Evolutionary conservation across 2,888 invertebrate genomes (phyloP), one percentile per base, ranked within the genome.

Genomic region (Scotopteryx bipunctaria): DNA sequence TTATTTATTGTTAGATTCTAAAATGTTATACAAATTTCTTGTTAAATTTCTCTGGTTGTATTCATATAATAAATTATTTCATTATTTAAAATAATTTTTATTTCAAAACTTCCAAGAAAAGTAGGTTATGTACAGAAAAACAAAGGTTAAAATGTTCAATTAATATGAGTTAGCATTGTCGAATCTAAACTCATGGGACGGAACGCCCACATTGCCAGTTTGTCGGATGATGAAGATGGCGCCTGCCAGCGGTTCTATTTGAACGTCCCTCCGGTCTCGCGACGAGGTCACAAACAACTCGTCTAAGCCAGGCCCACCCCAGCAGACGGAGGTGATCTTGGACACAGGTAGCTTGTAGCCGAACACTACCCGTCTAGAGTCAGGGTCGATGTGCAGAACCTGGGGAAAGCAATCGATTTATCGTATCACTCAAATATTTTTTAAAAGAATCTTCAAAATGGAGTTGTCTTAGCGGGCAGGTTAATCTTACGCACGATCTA

Each of bases 241-340:
- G 37, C 86, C 87, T 0, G 73, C 78, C 0, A 82, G 69, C 8
- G 81, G 79, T 35, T 86, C 81, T 1, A 37, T n/a, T 2, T 50
- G 25, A 0, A 35, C 29, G 3, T 71, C 68, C 0, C 52, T 17
- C 1, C 42, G 43, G 48, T 73, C 71, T 2, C 64, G 68, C 1
- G 75, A 68, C 0, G 92, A 91, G 0, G 94, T 95, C 2, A 94
- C 93, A 65, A 92, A 95, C 29, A 95, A 73, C 57, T 92, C 92
- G 62, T 94, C 93, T 14, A 93, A 75, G 47, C 91, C 77, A 0
- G 91, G 87, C 0, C 94, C 95, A 25, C 95, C 95, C 83, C 94
- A 95, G 44, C 92, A 87, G 0, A 93, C 91, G 0, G 94, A 94
- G 0, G 94, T 94, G 0, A 92, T 84, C 8, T 90, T 87, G 1